Percentiles rank a stretch among this genome's conserved stretches.
Evolutionary conservation across 2,113 vertebrate genomes (phyloP).

Genomic region (Dasyornis broadbenti): DNA sequence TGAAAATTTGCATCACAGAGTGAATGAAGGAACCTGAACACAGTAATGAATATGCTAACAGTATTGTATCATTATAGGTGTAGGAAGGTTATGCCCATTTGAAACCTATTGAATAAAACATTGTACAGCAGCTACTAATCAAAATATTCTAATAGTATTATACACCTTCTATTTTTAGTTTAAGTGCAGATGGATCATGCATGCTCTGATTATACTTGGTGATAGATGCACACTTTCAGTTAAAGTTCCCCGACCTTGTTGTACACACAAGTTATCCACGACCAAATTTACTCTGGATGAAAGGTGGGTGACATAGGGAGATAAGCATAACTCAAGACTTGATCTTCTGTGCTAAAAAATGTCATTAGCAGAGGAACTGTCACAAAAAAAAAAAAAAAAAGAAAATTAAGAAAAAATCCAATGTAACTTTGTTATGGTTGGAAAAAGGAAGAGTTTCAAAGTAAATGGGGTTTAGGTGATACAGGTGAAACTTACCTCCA

Average conservation of each 20-base stretch:
- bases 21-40: not conserved
- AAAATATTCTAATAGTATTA: conserved; percentile 13
- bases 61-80: not conserved
- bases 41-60: conserved; percentile 11
- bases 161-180: not conserved
- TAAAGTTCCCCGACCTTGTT: not conserved
- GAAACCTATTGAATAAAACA: conserved; percentile 26
- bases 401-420: too few relatives aligned
- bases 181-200: not conserved
- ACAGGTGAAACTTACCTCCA: not conserved
- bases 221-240: not conserved
- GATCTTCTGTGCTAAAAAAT: not conserved
- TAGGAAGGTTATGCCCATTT: not conserved
- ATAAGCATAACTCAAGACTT: not conserved
- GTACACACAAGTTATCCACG: not conserved
- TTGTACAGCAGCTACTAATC: not conserved
- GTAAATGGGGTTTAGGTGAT: not conserved
- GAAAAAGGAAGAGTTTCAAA: not conserved
- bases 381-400: not conserved
- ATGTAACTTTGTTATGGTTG: not conserved
- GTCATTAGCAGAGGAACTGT: not conserved
- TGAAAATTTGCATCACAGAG: not conserved
- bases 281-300: not conserved
- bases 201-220: not conserved
- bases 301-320: not conserved